Evolutionary conservation across 2,113 vertebrate species (phyloP).

Genomic region (Crypturellus undulatus): DNA sequence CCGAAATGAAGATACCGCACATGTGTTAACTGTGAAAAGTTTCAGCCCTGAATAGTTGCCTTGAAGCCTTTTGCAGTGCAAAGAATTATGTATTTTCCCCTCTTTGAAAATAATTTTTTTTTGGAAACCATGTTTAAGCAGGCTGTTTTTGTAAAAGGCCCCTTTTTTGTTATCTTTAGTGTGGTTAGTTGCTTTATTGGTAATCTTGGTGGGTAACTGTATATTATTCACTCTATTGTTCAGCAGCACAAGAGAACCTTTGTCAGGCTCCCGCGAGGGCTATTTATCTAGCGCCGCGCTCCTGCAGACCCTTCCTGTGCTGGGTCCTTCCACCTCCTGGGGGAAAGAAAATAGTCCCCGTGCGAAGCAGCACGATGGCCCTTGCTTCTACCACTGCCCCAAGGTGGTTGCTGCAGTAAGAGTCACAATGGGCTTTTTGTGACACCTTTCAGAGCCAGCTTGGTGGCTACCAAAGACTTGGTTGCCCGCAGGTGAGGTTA

Average conservation of each 20-base stretch:
- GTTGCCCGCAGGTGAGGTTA: not conserved
- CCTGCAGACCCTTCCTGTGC: slow-evolving; percentile 56
- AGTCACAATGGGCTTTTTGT: accelerated
- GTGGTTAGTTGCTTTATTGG: slow-evolving; percentile 68
- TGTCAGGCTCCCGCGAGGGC: slow-evolving; percentile 59
- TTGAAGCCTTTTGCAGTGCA: slow-evolving; percentile 63
- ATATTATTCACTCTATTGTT: slow-evolving; percentile 74
- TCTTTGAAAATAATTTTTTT: slow-evolving; percentile 55
- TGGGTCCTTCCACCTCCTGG: slow-evolving; percentile 58
- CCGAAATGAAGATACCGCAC: slow-evolving; percentile 62
- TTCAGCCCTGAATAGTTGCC: slow-evolving; percentile 63
- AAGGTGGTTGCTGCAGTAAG: not conserved
- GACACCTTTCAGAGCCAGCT: not conserved
- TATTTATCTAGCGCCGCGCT: slow-evolving; percentile 53
- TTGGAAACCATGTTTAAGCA: slow-evolving; percentile 41
- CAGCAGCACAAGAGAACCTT: slow-evolving; percentile 70
- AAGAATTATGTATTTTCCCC: slow-evolving; percentile 71
- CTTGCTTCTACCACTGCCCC: not conserved
- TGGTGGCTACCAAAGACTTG: not conserved
- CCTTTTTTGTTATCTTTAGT: slow-evolving; percentile 66
- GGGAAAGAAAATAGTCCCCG: slow-evolving; percentile 48
- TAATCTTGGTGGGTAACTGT: slow-evolving; percentile 69
- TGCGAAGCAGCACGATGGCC: not conserved
- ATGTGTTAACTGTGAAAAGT: slow-evolving; percentile 64
- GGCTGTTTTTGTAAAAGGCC: slow-evolving; percentile 57